A percentile compares a stretch with the other conserved stretches of the same genome.
Conservation (phyloP, 2,113 vertebrate species). For the Thamnaconus septentrionalis region DNA sequence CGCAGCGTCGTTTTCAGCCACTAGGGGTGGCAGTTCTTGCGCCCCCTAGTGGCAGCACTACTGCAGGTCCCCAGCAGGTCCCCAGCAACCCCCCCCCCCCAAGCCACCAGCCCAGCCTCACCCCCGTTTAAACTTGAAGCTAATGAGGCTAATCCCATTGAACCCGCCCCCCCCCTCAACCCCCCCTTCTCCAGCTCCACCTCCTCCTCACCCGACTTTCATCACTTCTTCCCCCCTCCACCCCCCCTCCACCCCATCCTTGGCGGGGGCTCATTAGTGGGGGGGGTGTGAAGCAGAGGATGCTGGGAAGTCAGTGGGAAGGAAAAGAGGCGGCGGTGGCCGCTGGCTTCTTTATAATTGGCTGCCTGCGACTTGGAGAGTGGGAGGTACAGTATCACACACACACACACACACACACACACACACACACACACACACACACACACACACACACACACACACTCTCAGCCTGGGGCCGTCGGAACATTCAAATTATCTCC, state of each 20-base stretch:
- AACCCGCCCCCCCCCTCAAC: slow-evolving; percentile 20
- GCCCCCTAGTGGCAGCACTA: too few species aligned
- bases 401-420: too few species aligned
- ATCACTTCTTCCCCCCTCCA: neutral
- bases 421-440: too few species aligned
- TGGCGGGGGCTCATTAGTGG: slow-evolving; percentile 32
- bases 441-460: slow-evolving; percentile 57
- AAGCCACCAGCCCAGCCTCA: too few species aligned
- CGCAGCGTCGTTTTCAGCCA: too few species aligned
- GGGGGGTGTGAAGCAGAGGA: slow-evolving; percentile 6
- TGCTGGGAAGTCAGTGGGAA: slow-evolving; percentile 22
- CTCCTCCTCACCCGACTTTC: slow-evolving; percentile 29
- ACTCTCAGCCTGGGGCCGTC: slow-evolving; percentile 45
- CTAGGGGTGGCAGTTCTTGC: too few species aligned
- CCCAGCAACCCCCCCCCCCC: too few species aligned
- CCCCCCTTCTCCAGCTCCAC: slow-evolving; percentile 29
- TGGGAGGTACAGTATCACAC: slow-evolving; percentile 43
- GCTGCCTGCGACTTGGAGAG: slow-evolving; percentile 57
- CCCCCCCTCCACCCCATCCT: slow-evolving; percentile 9
- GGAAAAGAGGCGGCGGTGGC: slow-evolving; percentile 45
- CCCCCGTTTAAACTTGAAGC: slow-evolving; percentile 49
- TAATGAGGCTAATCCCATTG: slow-evolving; percentile 46
- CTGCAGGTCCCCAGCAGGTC: too few species aligned
- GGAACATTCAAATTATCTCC: slow-evolving; percentile 60
- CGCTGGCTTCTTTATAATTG: slow-evolving; percentile 67